A percentile compares a stretch with the other conserved stretches of the same genome.
These are phyloP conservation scores for Podocnemis expansa DNA, from an alignment of 2,113 vertebrate genomes.

Conservation along the genomic window DNA sequence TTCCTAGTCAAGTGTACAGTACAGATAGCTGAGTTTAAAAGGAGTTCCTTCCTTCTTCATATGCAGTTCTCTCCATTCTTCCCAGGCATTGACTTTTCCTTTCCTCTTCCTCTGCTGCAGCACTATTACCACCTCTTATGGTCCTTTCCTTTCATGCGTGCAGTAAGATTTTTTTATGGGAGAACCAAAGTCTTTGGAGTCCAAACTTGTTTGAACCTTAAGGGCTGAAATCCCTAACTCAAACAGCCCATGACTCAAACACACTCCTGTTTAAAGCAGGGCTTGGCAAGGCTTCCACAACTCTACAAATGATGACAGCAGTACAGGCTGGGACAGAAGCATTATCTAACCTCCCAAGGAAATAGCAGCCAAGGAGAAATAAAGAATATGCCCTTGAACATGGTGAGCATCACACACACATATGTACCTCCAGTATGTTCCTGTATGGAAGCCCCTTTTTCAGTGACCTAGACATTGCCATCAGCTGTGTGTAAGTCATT, in stretches of 20 bases:
- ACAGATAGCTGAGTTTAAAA: not conserved
- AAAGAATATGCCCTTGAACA: not conserved
- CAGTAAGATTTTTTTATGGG: not conserved
- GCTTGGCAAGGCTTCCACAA: fast-evolving
- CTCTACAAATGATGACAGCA: not conserved
- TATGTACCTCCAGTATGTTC: not conserved
- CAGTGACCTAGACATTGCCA: not conserved
- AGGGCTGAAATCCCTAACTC: not conserved
- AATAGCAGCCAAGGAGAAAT: not conserved
- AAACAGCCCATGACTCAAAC: not conserved
- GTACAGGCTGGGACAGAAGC: not conserved
- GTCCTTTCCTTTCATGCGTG: not conserved
- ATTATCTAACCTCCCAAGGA: no score
- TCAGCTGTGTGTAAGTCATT: not conserved
- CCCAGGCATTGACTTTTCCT: not conserved
- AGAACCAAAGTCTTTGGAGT: fast-evolving
- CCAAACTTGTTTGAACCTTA: not conserved
- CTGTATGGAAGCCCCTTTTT: not conserved
- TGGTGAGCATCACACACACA: not conserved
- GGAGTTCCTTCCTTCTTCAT: no score
- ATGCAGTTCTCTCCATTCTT: no score
- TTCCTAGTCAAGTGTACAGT: not conserved
- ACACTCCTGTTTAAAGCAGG: not conserved
- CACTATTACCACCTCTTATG: not conserved
- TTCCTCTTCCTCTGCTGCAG: not conserved